Base-by-base conservation (phyloP, 2,113 vertebrate species). In the Pseudopodoces humilis region DNA sequence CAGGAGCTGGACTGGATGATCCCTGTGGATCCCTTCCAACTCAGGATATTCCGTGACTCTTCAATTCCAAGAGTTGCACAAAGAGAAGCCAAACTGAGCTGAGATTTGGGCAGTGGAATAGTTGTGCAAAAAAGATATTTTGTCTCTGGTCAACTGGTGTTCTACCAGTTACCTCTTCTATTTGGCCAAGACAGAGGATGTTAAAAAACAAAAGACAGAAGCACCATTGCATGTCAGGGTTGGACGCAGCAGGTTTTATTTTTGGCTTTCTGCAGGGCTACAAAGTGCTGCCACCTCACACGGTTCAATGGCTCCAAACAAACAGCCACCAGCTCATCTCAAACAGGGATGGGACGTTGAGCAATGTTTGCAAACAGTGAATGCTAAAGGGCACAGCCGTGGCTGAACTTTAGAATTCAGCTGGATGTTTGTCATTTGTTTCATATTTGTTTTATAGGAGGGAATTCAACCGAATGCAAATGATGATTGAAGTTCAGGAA, bases 351-450 rank as follows among this genome's bases (percentile, higher is more conserved):
- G 84, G 69, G 56, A 39, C 53, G 76, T 95, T 95, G 92, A 83
- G 88, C 56, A 95, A 93, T 84, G 76, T 93, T 94, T 92, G 93
- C 88, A 94, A 94, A 86, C 11, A 95, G 37, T 9, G 80, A 68
- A 30, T 59, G 63, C 81, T 75, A 12, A 96, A 90, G 80, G 80
- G 49, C 37, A 82, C 69, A 71, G 68, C 75, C 20, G 4, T 1
- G 52, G 37, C 1, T 88, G 92, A 94, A 84, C 90, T 96, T 92
- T 86, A 78, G 72, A 90, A 60, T 53, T 71, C 68, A 64, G 30
- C 28, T 47, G 27, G 35, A 25, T 67, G 65, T 68, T 88, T 88
- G 76, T 33, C 64, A 46, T 86, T 90, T 69, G 28, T 93, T 90
- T 83, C 6, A 4, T 65, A 8, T 88, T 93, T 96, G 71, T 35